A percentile compares a stretch with the other conserved stretches of the same genome.
phyloP scores from a whole-genome alignment of 2,888 invertebrate genomes.

The Coleophora deauratella region DNA sequence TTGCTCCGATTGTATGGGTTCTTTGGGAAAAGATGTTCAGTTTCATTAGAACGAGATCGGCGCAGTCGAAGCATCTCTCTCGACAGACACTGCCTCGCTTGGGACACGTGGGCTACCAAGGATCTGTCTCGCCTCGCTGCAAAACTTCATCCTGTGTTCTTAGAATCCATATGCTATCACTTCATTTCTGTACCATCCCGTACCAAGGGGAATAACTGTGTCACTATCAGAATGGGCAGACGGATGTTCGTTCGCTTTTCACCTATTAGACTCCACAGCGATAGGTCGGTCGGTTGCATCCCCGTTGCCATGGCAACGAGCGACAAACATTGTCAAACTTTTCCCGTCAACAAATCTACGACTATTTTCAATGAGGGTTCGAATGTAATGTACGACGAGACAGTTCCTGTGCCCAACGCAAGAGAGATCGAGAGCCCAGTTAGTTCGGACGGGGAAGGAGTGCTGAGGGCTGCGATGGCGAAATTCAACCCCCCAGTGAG shows the following conservation, averaged over 20 bases:
- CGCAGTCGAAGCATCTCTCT: too few relatives aligned
- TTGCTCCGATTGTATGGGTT: too few relatives aligned
- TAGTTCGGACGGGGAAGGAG: constrained; percentile 44
- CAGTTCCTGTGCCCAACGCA: constrained; percentile 70
- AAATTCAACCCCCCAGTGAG: constrained; percentile 62
- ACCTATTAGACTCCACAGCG: too few relatives aligned
- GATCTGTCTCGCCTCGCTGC: too few relatives aligned
- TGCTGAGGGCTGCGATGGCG: constrained; percentile 48
- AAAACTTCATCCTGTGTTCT: too few relatives aligned
- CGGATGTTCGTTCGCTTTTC: constrained; percentile 6
- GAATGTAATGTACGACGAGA: constrained; percentile 74
- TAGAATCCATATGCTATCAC: constrained; percentile 5
- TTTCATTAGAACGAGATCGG: too few relatives aligned
- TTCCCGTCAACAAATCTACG: constrained; percentile 23
- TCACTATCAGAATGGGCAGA: neutral
- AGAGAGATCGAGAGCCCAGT: constrained; percentile 71
- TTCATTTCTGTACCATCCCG: constrained; percentile 6
- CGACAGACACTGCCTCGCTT: too few relatives aligned
- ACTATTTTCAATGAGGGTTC: constrained; percentile 18
- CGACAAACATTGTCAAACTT: constrained; percentile 67
- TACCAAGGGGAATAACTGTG: constrained; percentile 2
- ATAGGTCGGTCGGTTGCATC: neutral
- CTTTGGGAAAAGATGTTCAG: too few relatives aligned
- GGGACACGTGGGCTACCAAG: too few relatives aligned
- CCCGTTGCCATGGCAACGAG: constrained; percentile 56